phyloP scores from a whole-genome alignment of 2,797 vertebrate genomes.

The Basileuterus tristriatus region DNA sequence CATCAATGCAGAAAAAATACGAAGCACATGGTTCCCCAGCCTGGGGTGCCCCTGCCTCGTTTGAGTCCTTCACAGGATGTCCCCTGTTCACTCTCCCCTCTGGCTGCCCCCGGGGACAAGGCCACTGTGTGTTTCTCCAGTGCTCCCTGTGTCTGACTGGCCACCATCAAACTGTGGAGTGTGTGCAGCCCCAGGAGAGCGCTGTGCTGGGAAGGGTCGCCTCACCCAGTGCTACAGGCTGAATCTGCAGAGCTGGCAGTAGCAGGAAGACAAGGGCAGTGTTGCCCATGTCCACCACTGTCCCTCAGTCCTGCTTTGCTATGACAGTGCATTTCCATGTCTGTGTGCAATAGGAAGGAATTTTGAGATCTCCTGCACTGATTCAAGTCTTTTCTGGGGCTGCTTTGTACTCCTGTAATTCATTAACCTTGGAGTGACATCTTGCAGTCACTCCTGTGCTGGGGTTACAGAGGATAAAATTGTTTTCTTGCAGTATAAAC shows the following conservation, averaged over 20 bases:
- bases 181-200: not conserved
- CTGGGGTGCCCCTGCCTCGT: not conserved
- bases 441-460: not conserved
- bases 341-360: not conserved
- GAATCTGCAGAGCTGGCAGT: not conserved
- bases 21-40: fast-evolving
- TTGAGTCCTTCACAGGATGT: fast-evolving
- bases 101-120: fast-evolving
- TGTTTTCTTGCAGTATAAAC: not conserved
- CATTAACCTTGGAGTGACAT: not conserved
- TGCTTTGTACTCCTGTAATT: not conserved
- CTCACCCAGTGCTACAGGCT: not conserved
- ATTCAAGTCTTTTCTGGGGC: not conserved
- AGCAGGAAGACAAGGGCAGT: not conserved
- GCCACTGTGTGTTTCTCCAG: not conserved
- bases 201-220: fast-evolving
- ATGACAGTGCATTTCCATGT: not conserved
- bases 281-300: not conserved
- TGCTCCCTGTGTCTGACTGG: not conserved
- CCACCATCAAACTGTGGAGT: no score
- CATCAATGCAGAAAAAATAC: not conserved
- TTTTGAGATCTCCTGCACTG: not conserved
- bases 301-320: not conserved
- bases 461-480: not conserved
- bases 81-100: not conserved